phyloP scores from a whole-genome alignment of 2,888 invertebrate species.

The Cheilosia impressa region DNA sequence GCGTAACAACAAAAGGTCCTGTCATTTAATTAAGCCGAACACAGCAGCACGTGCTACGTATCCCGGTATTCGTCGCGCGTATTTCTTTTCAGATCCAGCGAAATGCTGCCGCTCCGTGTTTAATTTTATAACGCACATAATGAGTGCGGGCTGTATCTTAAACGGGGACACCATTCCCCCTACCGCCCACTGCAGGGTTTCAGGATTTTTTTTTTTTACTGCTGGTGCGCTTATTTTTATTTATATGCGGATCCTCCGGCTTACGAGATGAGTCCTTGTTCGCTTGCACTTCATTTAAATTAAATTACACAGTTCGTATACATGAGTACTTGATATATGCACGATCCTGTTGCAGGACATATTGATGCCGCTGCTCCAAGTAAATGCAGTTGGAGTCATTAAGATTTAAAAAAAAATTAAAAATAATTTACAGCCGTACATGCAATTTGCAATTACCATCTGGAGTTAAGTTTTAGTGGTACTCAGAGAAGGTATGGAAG shows the following conservation, averaged over 20 bases:
- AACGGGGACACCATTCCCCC: slow-evolving; percentile 29
- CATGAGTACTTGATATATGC: slow-evolving; percentile 9
- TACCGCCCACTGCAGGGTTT: slow-evolving; percentile 2
- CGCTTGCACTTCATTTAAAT: slow-evolving; percentile 61
- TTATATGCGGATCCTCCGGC: slow-evolving; percentile 7
- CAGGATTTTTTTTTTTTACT: neutral
- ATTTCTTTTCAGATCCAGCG: slow-evolving; percentile 1
- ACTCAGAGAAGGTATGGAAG: slow-evolving; percentile 1
- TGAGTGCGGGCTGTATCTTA: slow-evolving; percentile 1
- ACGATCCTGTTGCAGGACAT: slow-evolving; percentile 20
- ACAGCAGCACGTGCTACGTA: slow-evolving; percentile 27
- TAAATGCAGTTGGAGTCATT: slow-evolving; percentile 60
- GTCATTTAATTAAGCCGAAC: slow-evolving; percentile 58
- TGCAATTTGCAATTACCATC: slow-evolving; percentile 29
- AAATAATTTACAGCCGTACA: slow-evolving; percentile 56
- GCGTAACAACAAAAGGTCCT: slow-evolving; percentile 44
- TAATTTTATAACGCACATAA: slow-evolving; percentile 19
- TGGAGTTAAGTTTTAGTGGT: neutral
- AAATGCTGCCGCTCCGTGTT: neutral
- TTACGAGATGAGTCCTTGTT: slow-evolving; percentile 43
- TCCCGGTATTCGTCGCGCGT: neutral
- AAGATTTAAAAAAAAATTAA: slow-evolving; percentile 27
- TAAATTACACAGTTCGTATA: slow-evolving; percentile 26
- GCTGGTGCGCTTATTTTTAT: neutral
- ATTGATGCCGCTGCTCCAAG: slow-evolving; percentile 7